Base-by-base conservation (phyloP, 2,797 vertebrate species). In the Agapornis canus region DNA sequence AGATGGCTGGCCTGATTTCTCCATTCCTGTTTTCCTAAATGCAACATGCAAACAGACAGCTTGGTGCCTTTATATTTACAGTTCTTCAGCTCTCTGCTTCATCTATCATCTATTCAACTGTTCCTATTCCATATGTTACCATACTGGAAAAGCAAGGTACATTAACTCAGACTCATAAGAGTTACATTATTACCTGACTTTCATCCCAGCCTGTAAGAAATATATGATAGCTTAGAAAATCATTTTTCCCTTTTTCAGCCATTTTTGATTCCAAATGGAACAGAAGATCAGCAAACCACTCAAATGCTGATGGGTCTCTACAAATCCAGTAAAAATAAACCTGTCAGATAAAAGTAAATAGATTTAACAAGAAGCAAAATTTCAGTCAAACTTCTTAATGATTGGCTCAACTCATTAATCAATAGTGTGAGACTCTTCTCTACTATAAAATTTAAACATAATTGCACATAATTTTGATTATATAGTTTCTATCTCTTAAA, bases 271-370 rank as follows among this genome's bases (percentile, higher is more conserved):
- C 98, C 97, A 98, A 96, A 4, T 97, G 98, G 59, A 95, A 96
- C 39, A 98, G 95, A 90, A 98, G 98, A 95, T 98, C 97, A 83
- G 97, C 97, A 97, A 98, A 98, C 98, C 98, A 98, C 83, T 98
- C 98, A 94, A 98, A 98, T 27, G 98, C 95, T 71, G 96, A 96
- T 13, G 98, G 95, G 22, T 98, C 98, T 91, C 98, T 96, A 94
- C 98, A 98, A 95, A 98, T 98, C 98, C 98, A 98, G 64, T 98
- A 98, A 92, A 98, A 98, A 95, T 98, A 98, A 92, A 98, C 96
- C 98, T 98, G 98, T 96, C 75, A 95, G 82, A 83, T 93, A 81
- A 97, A 96, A 96, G 70, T 43, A 61, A 48, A 91, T 83, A 95
- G 31, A 93, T 82, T 59, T n/a, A 86, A 82, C 51, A 78, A 70